phyloP scores from a whole-genome alignment of 2,797 vertebrate species.

The Danio aesculapii region DNA sequence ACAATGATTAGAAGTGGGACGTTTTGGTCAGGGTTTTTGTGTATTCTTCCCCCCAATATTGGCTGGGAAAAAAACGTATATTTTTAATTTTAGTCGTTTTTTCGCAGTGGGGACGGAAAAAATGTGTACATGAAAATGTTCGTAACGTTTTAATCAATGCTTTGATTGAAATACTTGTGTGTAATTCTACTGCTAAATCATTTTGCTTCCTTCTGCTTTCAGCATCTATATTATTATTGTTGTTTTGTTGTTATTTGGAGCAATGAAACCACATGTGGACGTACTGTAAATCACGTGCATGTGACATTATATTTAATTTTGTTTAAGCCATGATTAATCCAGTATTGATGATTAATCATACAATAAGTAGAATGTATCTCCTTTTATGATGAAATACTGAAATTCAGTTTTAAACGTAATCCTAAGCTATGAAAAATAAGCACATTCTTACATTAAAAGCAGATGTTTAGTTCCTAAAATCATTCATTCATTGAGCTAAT shows the following conservation, averaged over 20 bases:
- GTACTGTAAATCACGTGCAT: conserved; percentile 29
- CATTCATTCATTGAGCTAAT: conserved; percentile 19
- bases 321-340: conserved; percentile 2
- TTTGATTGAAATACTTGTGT: conserved; percentile 25
- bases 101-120: conserved; percentile 31
- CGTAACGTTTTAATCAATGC: neutral
- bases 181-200: conserved; percentile 26
- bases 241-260: conserved; percentile 18
- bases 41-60: neutral
- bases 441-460: conserved; percentile 17
- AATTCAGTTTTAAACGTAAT: conserved; percentile 15
- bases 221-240: neutral
- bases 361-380: conserved; percentile 30
- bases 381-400: conserved; percentile 20
- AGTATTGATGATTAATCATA: conserved; percentile 8
- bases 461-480: conserved; percentile 37
- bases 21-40: conserved; percentile 42
- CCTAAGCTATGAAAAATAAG: conserved; percentile 32
- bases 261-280: conserved; percentile 14
- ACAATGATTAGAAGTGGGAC: conserved; percentile 41
- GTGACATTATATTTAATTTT: conserved; percentile 2
- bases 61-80: conserved; percentile 1
- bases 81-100: conserved; percentile 20
- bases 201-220: conserved; percentile 39
- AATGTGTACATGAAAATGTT: conserved; percentile 24